Evolutionary conservation across 1,140 invertebrate genomes (phyloP), one percentile per base, ranked within the genome.

Genomic region (Matsumurasca onukii): DNA sequence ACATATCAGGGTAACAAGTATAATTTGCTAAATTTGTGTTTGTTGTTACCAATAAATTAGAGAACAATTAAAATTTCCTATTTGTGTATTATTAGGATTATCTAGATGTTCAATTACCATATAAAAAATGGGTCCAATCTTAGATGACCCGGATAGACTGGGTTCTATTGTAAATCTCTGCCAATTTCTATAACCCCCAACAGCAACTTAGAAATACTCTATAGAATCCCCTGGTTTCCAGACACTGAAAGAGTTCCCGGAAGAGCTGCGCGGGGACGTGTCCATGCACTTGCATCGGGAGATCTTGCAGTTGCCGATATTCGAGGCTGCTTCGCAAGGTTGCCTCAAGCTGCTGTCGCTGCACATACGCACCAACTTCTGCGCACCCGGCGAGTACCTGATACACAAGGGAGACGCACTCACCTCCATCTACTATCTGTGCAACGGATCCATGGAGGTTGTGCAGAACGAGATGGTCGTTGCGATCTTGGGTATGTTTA

Each of bases 401-500:
- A 92, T 99, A 22, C 97, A 99, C 81, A 92, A 94, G 81, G 97
- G 97, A 24, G 98, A 99, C 78, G 95, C 97, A 1, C 86, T 99
- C 0, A 92, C 93, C 48, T 97, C 95, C 73, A 92, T 99, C 72
- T 98, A 98, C 82, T 97, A 97, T 78, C 88, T 98, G 34, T 97
- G 94, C 79, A 96, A 97, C 75, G 98, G 97, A 2, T 98, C 95
- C 3, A 98, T 99, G 90, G 97, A 99, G 82, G 97, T 99, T 39
- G 91, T 99, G 69, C 96, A 98, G 79, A 93, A 98, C 77, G 92
- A 92, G 70, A 97, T 98, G 90, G 97, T 99, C 57, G 96, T 99
- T 22, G 97, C 97, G 55, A 99, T 99, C 77, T 84, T 99, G 75
- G 97, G 97, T 98, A 84, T 75, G 69, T 12, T 52, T 63, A 22